phyloP scores from a whole-genome alignment of 2,113 vertebrate genomes.

The Noturus placidus region DNA sequence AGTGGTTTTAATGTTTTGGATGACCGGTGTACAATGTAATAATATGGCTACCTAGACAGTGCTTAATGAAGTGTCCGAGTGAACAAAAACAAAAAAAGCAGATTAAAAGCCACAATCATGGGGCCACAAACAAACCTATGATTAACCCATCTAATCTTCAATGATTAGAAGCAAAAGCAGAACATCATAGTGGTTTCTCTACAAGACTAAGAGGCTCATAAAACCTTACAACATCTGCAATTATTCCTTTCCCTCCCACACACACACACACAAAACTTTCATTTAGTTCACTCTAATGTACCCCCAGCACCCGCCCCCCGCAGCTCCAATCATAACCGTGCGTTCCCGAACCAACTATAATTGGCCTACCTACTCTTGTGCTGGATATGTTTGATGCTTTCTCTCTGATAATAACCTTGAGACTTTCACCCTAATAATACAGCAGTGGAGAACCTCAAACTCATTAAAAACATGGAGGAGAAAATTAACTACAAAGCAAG shows the following conservation, averaged over 20 bases:
- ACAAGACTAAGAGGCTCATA: constrained; percentile 31
- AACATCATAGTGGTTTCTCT: constrained; percentile 18
- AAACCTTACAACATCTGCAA: constrained; percentile 31
- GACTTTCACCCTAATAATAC: constrained; percentile 30
- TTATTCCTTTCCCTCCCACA: constrained; percentile 28
- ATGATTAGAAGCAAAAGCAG: constrained; percentile 21
- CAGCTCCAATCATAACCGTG: constrained; percentile 25
- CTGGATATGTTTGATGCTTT: constrained; percentile 9
- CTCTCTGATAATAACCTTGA: constrained; percentile 36
- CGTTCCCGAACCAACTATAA: not conserved
- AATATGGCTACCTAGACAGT: not conserved
- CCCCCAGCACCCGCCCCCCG: not conserved
- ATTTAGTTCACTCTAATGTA: constrained; percentile 16
- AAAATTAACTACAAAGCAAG: constrained; percentile 1
- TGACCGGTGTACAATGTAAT: not conserved
- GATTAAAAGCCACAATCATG: constrained; percentile 12
- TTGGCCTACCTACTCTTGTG: constrained; percentile 36
- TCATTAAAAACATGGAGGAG: constrained; percentile 8
- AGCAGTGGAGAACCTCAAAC: constrained; percentile 3
- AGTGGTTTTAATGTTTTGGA: no score
- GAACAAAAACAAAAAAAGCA: not conserved
- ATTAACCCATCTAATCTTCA: constrained; percentile 12
- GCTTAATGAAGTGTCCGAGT: not conserved
- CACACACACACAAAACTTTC: constrained; percentile 21
- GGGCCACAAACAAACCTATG: not conserved